Base-by-base conservation (phyloP, 37 sponge, comb jelly and placozoan species). In the Crambe crambe region DNA sequence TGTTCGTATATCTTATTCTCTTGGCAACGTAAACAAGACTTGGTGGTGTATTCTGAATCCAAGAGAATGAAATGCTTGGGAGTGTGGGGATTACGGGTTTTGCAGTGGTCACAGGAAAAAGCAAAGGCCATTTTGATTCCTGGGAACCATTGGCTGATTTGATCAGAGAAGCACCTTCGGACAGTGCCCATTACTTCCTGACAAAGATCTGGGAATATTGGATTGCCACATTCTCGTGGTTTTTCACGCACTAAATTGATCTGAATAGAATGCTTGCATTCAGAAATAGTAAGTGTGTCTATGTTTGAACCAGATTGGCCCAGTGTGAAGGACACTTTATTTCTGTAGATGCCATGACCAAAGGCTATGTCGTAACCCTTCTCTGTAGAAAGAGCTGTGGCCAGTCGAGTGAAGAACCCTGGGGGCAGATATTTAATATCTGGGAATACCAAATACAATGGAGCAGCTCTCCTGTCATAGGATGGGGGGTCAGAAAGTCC, bases 361-460 rank as follows among this genome's bases (percentile, higher is more conserved):
- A 87, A 87, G 23, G 27, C n/a, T 8, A 80, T 23, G 23, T 56
- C 1, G n/a, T 15, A 68, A 4, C 32, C 34, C 3, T 1, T 1
- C 9, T 56, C 26, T 18, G 41, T 77, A 15, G 80, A 40, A 10
- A 86, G 59, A 26, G 74, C 0, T 37, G 74, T 60, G 21, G 72
- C 86, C 3, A 86, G 44, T 26, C 86, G 80, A 66, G 41, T 79
- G 56, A 86, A 80, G 60, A 57, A 86, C 10, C 86, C 83, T 43
- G 83, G 88, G 29, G 88, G 88, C 4, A 88, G 78, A 32, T 65
- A 65, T 62, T 75, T 76, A 2, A n/a, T 27, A 3, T 56, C 63
- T 47, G 51, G 51, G 56, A 88, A 88, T 3, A 29, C 4, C 12
- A 88, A 22, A 30, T 71, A 66, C 18, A 88, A 44, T 31, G 88